phyloP scores from a whole-genome alignment of 1,140 invertebrate genomes.

The Hylaeus volcanicus region DNA sequence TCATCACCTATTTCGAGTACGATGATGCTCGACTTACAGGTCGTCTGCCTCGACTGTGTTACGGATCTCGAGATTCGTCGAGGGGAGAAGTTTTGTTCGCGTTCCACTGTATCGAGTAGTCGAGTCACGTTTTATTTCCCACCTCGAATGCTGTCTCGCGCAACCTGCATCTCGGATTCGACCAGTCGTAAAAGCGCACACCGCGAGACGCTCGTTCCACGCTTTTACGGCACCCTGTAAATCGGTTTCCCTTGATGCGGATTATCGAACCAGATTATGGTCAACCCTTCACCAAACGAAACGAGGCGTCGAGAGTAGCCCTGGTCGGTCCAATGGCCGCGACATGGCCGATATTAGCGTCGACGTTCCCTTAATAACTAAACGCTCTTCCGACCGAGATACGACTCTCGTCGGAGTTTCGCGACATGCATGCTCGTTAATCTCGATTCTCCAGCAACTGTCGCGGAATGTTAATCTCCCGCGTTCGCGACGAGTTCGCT shows the following conservation, averaged over 20 bases:
- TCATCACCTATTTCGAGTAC: no score
- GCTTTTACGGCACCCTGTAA: slow-evolving; percentile 56
- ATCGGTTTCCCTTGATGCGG: slow-evolving; percentile 48
- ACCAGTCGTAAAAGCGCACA: slow-evolving; percentile 45
- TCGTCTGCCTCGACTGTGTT: no score
- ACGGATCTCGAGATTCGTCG: background rate
- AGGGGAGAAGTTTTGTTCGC: background rate
- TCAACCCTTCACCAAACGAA: background rate
- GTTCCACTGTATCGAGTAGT: slow-evolving; percentile 24
- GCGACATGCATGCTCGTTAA: background rate
- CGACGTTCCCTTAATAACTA: slow-evolving; percentile 50
- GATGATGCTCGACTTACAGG: no score
- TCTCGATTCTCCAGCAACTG: background rate
- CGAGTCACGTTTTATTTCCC: slow-evolving; percentile 62
- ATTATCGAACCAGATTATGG: slow-evolving; percentile 35
- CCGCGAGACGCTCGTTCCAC: slow-evolving; percentile 42
- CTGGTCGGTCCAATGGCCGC: background rate
- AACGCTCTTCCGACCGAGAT: slow-evolving; percentile 6
- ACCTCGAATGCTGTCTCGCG: slow-evolving; percentile 38
- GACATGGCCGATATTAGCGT: slow-evolving; percentile 47
- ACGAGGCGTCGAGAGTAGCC: background rate
- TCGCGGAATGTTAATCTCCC: background rate
- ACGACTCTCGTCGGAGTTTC: background rate
- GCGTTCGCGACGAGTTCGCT: background rate
- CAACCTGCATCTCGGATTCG: slow-evolving; percentile 45